Percentiles rank a stretch among this genome's conserved stretches.
These are phyloP conservation scores for Zaprionus obscuricornis DNA, from an alignment of 2,888 invertebrate species.

Conservation along the genomic window DNA sequence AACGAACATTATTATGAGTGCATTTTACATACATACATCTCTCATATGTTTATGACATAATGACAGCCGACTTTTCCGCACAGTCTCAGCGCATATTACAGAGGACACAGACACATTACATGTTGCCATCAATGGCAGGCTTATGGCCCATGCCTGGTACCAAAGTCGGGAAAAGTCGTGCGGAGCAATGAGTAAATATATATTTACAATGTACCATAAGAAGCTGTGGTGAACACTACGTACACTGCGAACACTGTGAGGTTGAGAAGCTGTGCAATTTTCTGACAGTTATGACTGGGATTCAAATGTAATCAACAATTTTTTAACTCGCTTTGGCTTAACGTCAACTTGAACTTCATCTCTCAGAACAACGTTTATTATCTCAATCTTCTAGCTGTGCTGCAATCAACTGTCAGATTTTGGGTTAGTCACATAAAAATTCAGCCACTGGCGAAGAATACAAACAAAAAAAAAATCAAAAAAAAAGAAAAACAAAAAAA, in stretches of 20 bases:
- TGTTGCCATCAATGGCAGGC: slow-evolving; percentile 35
- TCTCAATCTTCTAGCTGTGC: slow-evolving; percentile 34
- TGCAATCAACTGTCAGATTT: slow-evolving; percentile 55
- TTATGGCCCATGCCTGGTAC: slow-evolving; percentile 8
- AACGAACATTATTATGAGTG: slow-evolving; percentile 44
- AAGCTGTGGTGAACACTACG: slow-evolving; percentile 8
- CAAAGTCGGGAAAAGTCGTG: neutral
- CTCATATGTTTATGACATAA: slow-evolving; percentile 72
- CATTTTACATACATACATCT: slow-evolving; percentile 56
- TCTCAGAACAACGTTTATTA: slow-evolving; percentile 45
- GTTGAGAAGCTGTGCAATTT: slow-evolving; percentile 38
- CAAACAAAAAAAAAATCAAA: neutral
- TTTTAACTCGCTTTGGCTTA: slow-evolving; percentile 47
- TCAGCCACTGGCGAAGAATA: slow-evolving; percentile 36
- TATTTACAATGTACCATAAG: no score
- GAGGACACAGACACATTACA: slow-evolving; percentile 37
- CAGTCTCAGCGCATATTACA: slow-evolving; percentile 29
- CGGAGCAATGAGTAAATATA: no score
- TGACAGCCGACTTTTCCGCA: slow-evolving; percentile 63
- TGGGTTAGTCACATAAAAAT: slow-evolving; percentile 57
- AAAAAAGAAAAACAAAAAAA: no score
- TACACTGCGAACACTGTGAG: neutral
- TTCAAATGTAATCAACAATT: slow-evolving; percentile 75
- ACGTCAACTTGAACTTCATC: slow-evolving; percentile 24
- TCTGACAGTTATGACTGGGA: slow-evolving; percentile 75